Conservation (phyloP, 2,113 vertebrate species). For the Actenoides hombroni region DNA sequence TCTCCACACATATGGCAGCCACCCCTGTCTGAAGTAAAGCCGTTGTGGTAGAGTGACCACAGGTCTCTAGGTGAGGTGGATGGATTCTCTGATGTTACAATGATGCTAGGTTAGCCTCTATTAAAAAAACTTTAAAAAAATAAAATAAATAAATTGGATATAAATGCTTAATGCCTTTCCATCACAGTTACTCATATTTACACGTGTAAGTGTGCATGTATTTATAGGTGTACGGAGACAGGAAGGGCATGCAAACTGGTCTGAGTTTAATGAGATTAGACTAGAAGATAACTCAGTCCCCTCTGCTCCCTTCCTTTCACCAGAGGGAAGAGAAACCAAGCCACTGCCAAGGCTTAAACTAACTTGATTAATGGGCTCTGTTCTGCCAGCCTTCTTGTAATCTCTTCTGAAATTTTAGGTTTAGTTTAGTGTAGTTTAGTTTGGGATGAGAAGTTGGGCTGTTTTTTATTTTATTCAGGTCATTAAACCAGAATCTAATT, state of each 20-base stretch:
- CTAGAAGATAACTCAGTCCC: neutral
- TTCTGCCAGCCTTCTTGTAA: neutral
- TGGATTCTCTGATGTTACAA: neutral
- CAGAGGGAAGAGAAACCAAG: neutral
- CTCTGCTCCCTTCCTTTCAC: neutral
- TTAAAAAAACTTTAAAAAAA: no score
- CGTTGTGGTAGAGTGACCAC: neutral
- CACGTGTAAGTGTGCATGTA: rapidly evolving
- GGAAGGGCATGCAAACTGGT: neutral
- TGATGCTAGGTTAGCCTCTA: neutral
- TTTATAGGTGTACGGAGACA: neutral
- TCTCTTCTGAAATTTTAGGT: slow-evolving; percentile 12
- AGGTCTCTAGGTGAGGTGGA: neutral
- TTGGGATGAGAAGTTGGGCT: neutral
- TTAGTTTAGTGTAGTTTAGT: slow-evolving; percentile 11
- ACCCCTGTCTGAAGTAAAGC: neutral
- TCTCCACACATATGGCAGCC: neutral
- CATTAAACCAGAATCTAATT: slow-evolving; percentile 42
- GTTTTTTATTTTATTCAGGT: slow-evolving; percentile 13
- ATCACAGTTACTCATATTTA: neutral
- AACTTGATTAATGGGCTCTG: slow-evolving; percentile 19
- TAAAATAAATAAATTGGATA: neutral
- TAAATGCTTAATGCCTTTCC: neutral
- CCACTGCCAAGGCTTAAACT: neutral
- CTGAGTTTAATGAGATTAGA: neutral